phyloP scores from a whole-genome alignment of 2,113 vertebrate species.

The Emydura subglobosa region DNA sequence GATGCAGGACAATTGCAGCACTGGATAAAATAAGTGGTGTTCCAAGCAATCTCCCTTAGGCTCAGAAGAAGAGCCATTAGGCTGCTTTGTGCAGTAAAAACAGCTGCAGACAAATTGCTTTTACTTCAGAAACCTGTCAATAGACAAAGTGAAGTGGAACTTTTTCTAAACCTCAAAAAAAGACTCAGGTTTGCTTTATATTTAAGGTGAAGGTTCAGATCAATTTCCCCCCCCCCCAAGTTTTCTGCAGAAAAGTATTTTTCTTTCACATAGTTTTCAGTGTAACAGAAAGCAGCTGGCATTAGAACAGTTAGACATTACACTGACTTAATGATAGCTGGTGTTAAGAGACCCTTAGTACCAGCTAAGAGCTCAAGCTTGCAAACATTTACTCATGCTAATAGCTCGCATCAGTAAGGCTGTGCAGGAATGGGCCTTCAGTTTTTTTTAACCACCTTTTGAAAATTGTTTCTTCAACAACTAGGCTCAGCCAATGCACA shows the following conservation, averaged over 20 bases:
- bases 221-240: neutral
- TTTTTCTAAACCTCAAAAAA: neutral
- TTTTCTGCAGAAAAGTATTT: slow-evolving; percentile 16
- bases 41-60: neutral
- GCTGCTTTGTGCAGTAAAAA: neutral
- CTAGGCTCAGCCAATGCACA: neutral
- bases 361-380: neutral
- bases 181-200: neutral
- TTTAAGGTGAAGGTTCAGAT: neutral
- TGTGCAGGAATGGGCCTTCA: neutral
- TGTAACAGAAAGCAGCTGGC: neutral
- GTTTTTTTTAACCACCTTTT: neutral
- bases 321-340: neutral
- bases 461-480: neutral
- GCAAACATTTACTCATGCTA: neutral
- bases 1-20: neutral
- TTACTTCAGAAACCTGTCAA: neutral
- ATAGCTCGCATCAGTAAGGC: neutral
- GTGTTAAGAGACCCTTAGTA: neutral
- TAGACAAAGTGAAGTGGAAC: neutral
- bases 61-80: neutral
- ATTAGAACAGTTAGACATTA: neutral
- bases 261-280: neutral
- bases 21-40: neutral
- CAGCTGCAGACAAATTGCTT: neutral